A percentile compares a stretch with the other conserved stretches of the same genome.
Evolutionary conservation across 2,113 vertebrate species (phyloP).

Genomic region (Egretta garzetta): DNA sequence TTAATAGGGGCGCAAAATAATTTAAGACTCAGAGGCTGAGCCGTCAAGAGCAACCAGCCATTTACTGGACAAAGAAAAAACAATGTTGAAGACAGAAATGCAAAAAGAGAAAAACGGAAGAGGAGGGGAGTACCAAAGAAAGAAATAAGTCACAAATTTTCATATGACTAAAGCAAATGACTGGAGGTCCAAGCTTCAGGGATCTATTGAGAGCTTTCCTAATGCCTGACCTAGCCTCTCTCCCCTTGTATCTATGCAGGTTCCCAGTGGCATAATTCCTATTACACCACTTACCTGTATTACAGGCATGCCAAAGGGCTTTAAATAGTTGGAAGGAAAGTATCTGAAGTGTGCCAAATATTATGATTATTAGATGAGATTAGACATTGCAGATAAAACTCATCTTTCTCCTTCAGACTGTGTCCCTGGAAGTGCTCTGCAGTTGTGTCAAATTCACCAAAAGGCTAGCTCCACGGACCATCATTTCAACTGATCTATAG

Average conservation of each 20-base stretch:
- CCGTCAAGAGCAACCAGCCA: neutral
- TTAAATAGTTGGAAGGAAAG: neutral
- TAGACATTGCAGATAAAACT: neutral
- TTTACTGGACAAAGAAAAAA: neutral
- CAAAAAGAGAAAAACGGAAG: neutral
- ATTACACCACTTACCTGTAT: neutral
- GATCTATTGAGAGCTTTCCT: neutral
- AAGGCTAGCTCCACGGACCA: neutral
- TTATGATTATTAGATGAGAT: neutral
- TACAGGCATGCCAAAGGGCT: neutral
- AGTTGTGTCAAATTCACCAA: neutral
- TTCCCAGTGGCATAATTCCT: neutral
- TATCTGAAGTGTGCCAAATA: neutral
- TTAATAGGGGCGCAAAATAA: neutral
- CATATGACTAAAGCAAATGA: neutral
- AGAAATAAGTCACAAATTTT: neutral
- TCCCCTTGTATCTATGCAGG: neutral
- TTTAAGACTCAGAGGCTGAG: neutral
- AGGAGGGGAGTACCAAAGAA: neutral
- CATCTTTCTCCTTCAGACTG: neutral
- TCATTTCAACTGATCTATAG: neutral
- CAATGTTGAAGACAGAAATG: neutral
- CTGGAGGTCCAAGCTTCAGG: neutral
- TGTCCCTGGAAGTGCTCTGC: neutral
- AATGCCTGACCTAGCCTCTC: neutral